Evolutionary conservation across 2,888 invertebrate species (phyloP), one percentile per base, ranked within the genome.

Genomic region (Caprella mutica): DNA sequence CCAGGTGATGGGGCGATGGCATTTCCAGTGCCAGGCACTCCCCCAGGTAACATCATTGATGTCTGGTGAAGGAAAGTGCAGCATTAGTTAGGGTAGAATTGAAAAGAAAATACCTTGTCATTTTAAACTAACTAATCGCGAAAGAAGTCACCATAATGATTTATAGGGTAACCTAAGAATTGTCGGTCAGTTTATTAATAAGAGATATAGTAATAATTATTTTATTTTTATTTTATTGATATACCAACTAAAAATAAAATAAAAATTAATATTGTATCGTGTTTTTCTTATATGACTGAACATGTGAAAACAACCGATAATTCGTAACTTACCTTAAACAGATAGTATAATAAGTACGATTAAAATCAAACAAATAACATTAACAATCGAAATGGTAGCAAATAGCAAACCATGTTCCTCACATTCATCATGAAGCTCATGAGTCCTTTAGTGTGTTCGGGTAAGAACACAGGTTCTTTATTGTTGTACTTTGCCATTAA

Each of bases 361-460:
- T 38, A 38, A 17, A 38, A 38, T 38, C 2, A 19, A 38, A 38
- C n/a, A 38, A 38, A 17, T 2, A 3, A 38, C n/a, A 38, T 17
- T 4, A 38, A n/a, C n/a, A n/a, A n/a, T n/a, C n/a, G n/a, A n/a
- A 19, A 38, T 17, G n/a, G 2, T 24, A n/a, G 21, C 26, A 17
- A 12, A n/a, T 19, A 12, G 1, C 2, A 17, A 9, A 2, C 8
- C 2, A 6, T 23, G 17, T 29, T 3, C 21, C 48, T 52, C 30
- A 59, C 63, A 57, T 63, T 59, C 38, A 63, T 42, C 57, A 63
- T 63, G 38, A 63, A 59, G 33, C 60, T 63, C 26, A 63, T 4
- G 21, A 58, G 55, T 12, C 55, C 52, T 48, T 63, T 63, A 30
- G 63, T 58, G 17, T 55, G 52, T 23, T 59, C 55, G 2, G 59